These are phyloP conservation scores for Silurus glanis DNA, from an alignment of 2,113 vertebrate genomes.

Conservation along the genomic window DNA sequence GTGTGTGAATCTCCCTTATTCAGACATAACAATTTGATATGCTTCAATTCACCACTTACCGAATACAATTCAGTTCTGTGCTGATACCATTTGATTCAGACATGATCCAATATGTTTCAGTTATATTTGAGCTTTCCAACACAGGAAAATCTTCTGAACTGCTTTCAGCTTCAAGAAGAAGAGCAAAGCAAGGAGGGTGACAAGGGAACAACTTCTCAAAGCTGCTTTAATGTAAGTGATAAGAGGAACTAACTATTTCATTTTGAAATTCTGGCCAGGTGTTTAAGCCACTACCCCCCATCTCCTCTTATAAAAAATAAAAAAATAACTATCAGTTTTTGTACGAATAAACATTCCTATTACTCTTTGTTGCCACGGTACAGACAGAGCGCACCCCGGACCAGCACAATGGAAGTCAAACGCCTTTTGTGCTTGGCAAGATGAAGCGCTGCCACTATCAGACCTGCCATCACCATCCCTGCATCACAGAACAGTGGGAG, in stretches of 20 bases:
- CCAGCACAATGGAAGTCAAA: slow-evolving; percentile 69
- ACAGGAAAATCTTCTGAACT: neutral
- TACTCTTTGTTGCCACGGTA: slow-evolving; percentile 64
- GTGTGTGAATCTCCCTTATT: neutral
- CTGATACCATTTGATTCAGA: neutral
- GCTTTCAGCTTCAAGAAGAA: neutral
- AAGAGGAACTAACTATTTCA: neutral
- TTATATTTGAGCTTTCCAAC: neutral
- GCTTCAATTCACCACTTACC: neutral
- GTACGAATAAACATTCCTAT: slow-evolving; percentile 62
- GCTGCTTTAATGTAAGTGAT: neutral
- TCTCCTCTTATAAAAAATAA: slow-evolving; percentile 50
- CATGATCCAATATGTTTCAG: neutral
- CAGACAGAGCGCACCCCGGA: slow-evolving; percentile 56
- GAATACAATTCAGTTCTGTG: neutral
- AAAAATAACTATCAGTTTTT: slow-evolving; percentile 63
- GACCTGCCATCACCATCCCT: slow-evolving; percentile 68
- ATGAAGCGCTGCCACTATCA: slow-evolving; percentile 66
- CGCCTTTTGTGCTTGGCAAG: slow-evolving; percentile 59
- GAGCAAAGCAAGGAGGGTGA: neutral
- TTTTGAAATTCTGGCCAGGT: slow-evolving; percentile 33
- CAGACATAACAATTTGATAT: neutral
- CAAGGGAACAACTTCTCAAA: too few species aligned
- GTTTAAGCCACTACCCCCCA: slow-evolving; percentile 58
- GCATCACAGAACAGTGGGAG: slow-evolving; percentile 67